These are phyloP conservation scores for Corvus cornix DNA, from an alignment of 2,113 vertebrate species.

Conservation along the genomic window DNA sequence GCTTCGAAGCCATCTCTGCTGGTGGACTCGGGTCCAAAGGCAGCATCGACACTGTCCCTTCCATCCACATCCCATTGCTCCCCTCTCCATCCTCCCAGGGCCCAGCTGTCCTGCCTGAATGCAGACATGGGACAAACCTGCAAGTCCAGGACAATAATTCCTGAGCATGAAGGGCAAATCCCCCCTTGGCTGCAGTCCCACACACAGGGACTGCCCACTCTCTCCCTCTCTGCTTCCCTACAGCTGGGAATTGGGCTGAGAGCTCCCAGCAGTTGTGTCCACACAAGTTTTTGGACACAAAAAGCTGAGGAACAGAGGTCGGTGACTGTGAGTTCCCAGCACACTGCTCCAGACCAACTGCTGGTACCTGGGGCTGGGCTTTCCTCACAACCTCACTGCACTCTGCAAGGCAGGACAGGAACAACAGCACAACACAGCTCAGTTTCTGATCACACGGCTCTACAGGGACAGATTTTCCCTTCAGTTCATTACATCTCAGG, in stretches of 20 bases:
- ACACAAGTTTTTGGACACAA: background rate
- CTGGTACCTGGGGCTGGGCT: background rate
- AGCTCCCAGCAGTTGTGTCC: background rate
- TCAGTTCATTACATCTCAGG: background rate
- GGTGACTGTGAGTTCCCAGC: background rate
- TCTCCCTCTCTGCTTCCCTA: background rate
- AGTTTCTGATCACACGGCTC: rapidly evolving
- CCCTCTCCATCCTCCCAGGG: background rate
- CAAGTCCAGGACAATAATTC: background rate
- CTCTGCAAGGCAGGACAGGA: background rate
- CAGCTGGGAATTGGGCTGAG: background rate
- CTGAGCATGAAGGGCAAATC: background rate
- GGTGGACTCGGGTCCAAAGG: background rate
- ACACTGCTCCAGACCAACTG: background rate
- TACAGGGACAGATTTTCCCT: background rate
- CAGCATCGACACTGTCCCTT: rapidly evolving
- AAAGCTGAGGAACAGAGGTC: background rate
- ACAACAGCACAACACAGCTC: background rate
- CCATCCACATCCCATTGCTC: background rate
- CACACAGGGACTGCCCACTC: rapidly evolving
- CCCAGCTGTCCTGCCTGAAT: background rate
- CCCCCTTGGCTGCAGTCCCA: background rate
- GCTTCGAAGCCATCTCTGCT: background rate
- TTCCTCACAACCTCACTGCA: background rate
- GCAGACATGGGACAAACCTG: background rate